phyloP scores from a whole-genome alignment of 1,140 invertebrate genomes.

The Catajapyx aquilonaris region DNA sequence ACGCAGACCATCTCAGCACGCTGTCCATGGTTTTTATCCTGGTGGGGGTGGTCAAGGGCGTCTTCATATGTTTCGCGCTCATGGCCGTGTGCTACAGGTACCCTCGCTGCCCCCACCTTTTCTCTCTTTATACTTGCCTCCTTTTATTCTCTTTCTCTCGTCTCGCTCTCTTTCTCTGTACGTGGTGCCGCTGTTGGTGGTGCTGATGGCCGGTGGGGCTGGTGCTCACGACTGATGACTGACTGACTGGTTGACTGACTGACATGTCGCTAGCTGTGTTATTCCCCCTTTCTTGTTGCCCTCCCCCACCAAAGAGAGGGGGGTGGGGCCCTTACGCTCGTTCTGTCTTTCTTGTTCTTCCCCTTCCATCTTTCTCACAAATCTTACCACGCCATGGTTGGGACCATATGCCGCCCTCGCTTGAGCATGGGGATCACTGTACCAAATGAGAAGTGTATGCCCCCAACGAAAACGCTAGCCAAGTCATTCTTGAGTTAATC shows the following conservation, averaged over 20 bases:
- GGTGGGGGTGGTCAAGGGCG: constrained; percentile 70
- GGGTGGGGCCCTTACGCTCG: constrained; percentile 1
- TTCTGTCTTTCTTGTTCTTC: constrained; percentile 7
- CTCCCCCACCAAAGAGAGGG: not conserved
- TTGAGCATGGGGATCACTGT: too few species aligned
- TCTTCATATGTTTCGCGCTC: constrained; percentile 85
- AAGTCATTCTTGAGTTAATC: too few species aligned
- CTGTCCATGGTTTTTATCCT: constrained; percentile 76
- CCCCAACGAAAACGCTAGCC: too few species aligned
- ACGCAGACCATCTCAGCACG: constrained; percentile 61
- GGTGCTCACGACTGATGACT: not conserved
- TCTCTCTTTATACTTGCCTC: too few species aligned
- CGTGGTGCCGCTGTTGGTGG: constrained; percentile 18
- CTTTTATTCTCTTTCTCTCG: constrained; percentile 17
- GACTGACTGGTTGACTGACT: not conserved
- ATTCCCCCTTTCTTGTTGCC: constrained; percentile 6
- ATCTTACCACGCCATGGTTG: too few species aligned
- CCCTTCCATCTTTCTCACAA: too few species aligned
- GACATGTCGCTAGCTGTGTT: not conserved
- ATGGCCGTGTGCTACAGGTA: constrained; percentile 92
- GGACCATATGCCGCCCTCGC: too few species aligned
- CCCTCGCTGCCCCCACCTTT: constrained; percentile 17
- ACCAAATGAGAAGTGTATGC: too few species aligned
- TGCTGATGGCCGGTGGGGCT: constrained; percentile 6
- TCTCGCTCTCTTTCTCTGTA: constrained; percentile 27